These are phyloP conservation scores for Mustela lutreola DNA, from an alignment of 2,113 vertebrate genomes.

Conservation along the genomic window DNA sequence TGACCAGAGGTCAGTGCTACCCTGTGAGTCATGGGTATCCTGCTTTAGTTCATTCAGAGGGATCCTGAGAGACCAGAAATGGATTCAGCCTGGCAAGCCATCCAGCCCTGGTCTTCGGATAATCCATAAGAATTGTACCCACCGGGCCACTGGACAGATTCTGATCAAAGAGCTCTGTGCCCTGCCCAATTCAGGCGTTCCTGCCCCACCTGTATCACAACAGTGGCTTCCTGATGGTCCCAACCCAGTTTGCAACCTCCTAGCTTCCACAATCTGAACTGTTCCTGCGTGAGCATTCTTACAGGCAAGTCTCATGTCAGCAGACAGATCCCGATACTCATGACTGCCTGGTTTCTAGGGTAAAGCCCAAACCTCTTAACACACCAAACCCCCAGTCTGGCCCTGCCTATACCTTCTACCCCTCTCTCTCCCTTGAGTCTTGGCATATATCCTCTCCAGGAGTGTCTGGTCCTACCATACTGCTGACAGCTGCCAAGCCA, in stretches of 20 bases:
- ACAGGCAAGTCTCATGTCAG: not conserved
- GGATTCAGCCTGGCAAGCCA: not conserved
- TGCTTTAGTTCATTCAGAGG: not conserved
- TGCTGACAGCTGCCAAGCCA: not conserved
- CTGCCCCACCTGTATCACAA: not conserved
- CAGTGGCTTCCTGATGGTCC: not conserved
- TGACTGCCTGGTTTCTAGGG: not conserved
- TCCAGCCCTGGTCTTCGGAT: not conserved
- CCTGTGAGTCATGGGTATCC: not conserved
- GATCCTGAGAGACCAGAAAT: not conserved
- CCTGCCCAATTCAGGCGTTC: not conserved
- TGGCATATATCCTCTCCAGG: not conserved
- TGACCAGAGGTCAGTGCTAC: not conserved
- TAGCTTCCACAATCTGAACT: not conserved
- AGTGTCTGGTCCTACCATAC: not conserved
- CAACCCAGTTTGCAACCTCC: not conserved
- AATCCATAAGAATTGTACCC: not conserved
- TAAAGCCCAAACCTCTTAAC: not conserved
- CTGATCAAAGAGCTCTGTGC: not conserved
- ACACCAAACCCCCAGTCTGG: not conserved
- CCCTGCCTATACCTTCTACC: not conserved
- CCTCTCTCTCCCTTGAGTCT: not conserved
- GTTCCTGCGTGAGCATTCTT: not conserved
- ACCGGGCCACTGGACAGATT: not conserved
- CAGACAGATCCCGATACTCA: not conserved